phyloP scores from a whole-genome alignment of 1,140 invertebrate genomes.

The Drosophila serrata region DNA sequence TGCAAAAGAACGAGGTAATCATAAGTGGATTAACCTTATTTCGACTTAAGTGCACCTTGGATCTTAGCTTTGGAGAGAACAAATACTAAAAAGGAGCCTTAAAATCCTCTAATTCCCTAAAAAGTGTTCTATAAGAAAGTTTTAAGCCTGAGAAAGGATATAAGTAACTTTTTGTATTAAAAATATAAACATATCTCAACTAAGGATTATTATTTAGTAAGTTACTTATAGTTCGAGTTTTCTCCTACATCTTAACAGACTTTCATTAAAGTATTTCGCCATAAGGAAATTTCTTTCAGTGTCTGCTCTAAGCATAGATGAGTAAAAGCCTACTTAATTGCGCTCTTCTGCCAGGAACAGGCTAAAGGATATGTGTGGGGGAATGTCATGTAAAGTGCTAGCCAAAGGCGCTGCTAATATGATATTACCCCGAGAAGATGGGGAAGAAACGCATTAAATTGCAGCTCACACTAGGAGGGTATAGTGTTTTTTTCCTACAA shows the following conservation, averaged over 20 bases:
- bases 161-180: not conserved
- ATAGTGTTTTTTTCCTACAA: slow-evolving; percentile 1
- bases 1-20: not conserved
- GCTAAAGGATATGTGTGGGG: too few species aligned
- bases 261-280: too few species aligned
- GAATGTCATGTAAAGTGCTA: slow-evolving; percentile 53
- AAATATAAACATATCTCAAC: not conserved
- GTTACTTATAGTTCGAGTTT: too few species aligned
- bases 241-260: too few species aligned
- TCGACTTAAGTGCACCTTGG: not conserved
- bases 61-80: too few species aligned
- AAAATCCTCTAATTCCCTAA: too few species aligned
- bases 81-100: too few species aligned
- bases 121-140: not conserved
- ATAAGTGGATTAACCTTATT: slow-evolving; percentile 8
- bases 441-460: slow-evolving; percentile 68
- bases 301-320: slow-evolving; percentile 39
- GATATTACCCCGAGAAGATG: slow-evolving; percentile 54
- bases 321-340: slow-evolving; percentile 72
- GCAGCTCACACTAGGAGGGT: slow-evolving; percentile 45
- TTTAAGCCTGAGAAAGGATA: too few species aligned
- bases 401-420: slow-evolving; percentile 77
- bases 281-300: slow-evolving; percentile 10
- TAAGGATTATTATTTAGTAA: too few species aligned
- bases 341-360: slow-evolving; percentile 30